Evolutionary conservation across 2,888 invertebrate species (phyloP), one percentile per base, ranked within the genome.

Genomic region (Spisula solida): DNA sequence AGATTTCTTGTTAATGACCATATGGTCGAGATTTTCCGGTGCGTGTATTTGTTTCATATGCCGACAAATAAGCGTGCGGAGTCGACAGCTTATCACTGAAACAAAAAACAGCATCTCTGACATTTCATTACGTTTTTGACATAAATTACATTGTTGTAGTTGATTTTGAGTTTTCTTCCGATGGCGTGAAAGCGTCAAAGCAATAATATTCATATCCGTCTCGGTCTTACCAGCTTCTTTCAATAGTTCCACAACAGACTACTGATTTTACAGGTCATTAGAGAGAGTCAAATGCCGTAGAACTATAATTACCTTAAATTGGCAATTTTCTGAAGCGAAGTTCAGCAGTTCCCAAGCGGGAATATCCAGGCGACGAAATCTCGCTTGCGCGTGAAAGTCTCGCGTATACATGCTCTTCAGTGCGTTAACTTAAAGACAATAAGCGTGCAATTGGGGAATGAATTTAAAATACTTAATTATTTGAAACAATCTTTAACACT

Each of bases 321-420:
- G 90, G 90, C 88, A 88, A 90, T 87, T 90, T 88, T 86, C 83
- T 86, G 47, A 90, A 90, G 88, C 86, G 90, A 70, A 90, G 84
- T 87, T 88, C 88, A 85, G 84, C 60, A 66, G 48, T 75, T 66
- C 81, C 86, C 90, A 48, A 29, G 20, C 82, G 89, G 86, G 86
- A 86, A 41, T 86, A 56, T 16, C 10, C 31, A 78, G 79, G 82
- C 86, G 90, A 78, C 82, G 79, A 90, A 88, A 85, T 86, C 86
- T 89, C 84, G 31, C 82, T 66, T 31, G 83, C 83, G 88, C 84
- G 88, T 41, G 66, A 88, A 84, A 81, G 88, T 89, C 89, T 87
- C 89, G 89, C 89, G 78, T 85, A 86, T 89, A 48, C 25, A 70
- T 70, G 84, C 60, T 81, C 85, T 87, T 79, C 78, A 60, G 56